Evolutionary conservation across 1,140 invertebrate genomes (phyloP).

Genomic region (Pissodes strobi): DNA sequence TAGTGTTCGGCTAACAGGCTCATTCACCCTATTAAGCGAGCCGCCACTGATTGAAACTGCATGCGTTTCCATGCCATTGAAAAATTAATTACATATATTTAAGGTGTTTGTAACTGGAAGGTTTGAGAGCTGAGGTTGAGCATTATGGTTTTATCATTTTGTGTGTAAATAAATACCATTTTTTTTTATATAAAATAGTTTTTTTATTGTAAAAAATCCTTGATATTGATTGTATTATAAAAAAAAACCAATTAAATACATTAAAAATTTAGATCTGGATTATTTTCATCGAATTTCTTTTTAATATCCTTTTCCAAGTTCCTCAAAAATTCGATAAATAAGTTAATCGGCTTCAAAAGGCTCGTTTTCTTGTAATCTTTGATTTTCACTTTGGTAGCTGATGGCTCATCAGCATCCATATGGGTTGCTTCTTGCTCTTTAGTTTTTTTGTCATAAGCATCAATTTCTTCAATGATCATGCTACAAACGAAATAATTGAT

Average conservation of each 20-base stretch:
- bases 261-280: conserved; percentile 58
- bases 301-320: conserved; percentile 58
- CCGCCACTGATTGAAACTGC: too few species aligned
- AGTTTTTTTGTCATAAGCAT: conserved; percentile 66
- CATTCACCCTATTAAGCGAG: too few species aligned
- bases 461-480: conserved; percentile 68
- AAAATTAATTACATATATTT: too few species aligned
- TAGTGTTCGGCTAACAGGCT: not conserved
- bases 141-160: too few species aligned
- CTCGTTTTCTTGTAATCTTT: conserved; percentile 81
- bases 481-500: conserved; percentile 52
- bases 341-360: conserved; percentile 66
- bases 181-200: too few species aligned
- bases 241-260: not conserved
- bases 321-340: conserved; percentile 76
- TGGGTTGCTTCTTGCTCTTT: conserved; percentile 57
- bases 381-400: conserved; percentile 53
- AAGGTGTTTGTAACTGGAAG: too few species aligned
- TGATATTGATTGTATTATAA: too few species aligned
- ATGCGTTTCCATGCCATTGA: too few species aligned
- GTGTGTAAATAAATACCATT: too few species aligned
- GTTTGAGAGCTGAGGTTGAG: too few species aligned
- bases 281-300: conserved; percentile 47
- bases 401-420: conserved; percentile 51
- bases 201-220: too few species aligned